These are phyloP conservation scores for Picus viridis DNA, from an alignment of 2,797 vertebrate genomes.

Conservation along the genomic window DNA sequence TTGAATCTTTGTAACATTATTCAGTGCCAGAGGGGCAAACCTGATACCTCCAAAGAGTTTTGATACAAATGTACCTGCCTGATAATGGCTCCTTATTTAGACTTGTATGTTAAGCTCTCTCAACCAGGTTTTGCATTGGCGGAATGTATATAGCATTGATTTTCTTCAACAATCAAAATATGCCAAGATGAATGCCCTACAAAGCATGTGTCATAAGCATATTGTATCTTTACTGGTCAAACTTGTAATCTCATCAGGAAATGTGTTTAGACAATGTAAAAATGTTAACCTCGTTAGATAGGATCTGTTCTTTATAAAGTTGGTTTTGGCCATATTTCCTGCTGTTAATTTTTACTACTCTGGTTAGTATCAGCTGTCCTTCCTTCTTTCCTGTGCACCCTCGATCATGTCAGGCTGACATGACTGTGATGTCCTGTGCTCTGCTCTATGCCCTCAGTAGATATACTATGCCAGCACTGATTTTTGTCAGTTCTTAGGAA, in stretches of 20 bases:
- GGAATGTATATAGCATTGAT: not conserved
- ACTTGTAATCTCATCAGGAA: slow-evolving; percentile 33
- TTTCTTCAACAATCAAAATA: not conserved
- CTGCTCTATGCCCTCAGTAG: not conserved
- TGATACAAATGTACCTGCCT: not conserved
- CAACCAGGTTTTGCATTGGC: not conserved
- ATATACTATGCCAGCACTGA: fast-evolving
- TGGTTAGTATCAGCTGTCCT: slow-evolving; percentile 45
- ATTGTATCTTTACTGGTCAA: slow-evolving; percentile 4
- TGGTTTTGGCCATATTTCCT: slow-evolving; percentile 37
- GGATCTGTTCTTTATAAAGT: slow-evolving; percentile 38
- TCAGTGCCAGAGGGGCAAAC: not conserved
- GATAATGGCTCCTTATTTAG: not conserved
- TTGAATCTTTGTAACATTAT: not conserved
- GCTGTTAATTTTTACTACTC: slow-evolving; percentile 35
- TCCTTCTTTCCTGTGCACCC: not conserved
- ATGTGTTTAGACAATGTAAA: slow-evolving; percentile 53
- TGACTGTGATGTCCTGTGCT: not conserved
- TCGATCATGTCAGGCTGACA: not conserved
- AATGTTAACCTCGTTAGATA: slow-evolving; percentile 47
- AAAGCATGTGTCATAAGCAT: slow-evolving; percentile 10
- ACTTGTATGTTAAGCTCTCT: not conserved
- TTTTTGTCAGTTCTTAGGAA: not conserved
- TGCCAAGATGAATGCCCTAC: not conserved
- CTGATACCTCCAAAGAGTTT: not conserved